Percentiles rank a stretch among this genome's conserved stretches.
Conservation (phyloP, 2,888 invertebrate species). For the Ophion slaviceki region DNA sequence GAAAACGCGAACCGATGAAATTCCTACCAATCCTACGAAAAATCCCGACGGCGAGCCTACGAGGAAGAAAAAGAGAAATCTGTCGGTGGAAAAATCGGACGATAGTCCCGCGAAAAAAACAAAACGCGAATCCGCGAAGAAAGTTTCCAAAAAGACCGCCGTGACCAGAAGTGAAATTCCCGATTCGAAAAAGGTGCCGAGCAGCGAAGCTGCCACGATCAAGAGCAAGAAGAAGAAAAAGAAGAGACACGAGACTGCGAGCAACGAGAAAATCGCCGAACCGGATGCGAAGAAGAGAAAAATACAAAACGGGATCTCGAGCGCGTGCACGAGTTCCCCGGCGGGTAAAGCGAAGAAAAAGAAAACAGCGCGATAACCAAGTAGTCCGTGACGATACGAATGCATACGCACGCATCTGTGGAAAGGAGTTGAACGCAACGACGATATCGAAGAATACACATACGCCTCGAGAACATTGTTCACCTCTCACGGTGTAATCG, state of each 20-base stretch:
- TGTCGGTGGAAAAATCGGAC: constrained; percentile 15
- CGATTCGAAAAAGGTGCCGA: constrained; percentile 27
- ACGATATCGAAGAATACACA: neutral
- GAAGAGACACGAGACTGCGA: constrained; percentile 70
- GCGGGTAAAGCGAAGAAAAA: constrained; percentile 69
- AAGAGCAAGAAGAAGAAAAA: constrained; percentile 65
- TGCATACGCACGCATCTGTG: neutral
- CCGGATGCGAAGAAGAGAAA: constrained; percentile 56
- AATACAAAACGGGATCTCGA: constrained; percentile 50
- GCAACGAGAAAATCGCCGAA: constrained; percentile 52
- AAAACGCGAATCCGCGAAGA: constrained; percentile 39
- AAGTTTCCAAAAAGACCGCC: constrained; percentile 31
- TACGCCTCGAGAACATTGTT: constrained; percentile 3
- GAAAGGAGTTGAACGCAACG: neutral
- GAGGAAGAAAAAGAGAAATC: constrained; percentile 60
- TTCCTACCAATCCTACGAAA: constrained; percentile 28
- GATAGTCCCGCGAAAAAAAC: constrained; percentile 30
- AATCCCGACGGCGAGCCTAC: neutral
- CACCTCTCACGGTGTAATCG: constrained; percentile 61
- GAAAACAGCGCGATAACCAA: constrained; percentile 63
- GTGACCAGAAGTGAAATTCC: constrained; percentile 39
- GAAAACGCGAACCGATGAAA: constrained; percentile 5
- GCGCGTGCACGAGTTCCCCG: constrained; percentile 32
- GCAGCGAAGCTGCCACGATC: neutral
- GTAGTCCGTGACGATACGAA: constrained; percentile 32